Conservation (phyloP, 2,113 vertebrate species). For the Poecile atricapillus region DNA sequence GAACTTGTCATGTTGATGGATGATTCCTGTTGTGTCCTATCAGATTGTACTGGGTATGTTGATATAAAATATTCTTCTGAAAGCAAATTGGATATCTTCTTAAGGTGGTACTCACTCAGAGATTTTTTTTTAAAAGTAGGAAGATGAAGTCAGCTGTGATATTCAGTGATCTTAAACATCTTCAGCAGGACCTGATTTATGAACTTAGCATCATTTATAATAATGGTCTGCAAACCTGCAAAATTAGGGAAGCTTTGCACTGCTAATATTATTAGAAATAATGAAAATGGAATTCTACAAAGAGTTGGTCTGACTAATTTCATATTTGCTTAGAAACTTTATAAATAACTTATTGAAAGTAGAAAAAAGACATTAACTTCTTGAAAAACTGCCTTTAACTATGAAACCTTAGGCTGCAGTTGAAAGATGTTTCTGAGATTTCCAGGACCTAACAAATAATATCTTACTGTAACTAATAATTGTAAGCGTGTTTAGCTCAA, state of each 20-base stretch:
- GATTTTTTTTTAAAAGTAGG: neutral
- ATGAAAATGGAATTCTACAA: neutral
- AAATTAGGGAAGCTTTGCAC: neutral
- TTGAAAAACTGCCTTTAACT: neutral
- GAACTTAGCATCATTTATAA: neutral
- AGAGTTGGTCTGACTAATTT: neutral
- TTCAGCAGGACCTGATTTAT: neutral
- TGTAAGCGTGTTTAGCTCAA: neutral
- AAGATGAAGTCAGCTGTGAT: neutral
- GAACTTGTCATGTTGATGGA: slow-evolving; percentile 58
- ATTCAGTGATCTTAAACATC: neutral
- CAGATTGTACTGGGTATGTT: neutral
- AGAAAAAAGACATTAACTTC: neutral
- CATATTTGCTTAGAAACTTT: neutral
- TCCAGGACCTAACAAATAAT: neutral
- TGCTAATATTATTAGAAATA: neutral
- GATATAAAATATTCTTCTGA: neutral
- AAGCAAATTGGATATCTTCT: neutral
- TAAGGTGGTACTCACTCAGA: neutral
- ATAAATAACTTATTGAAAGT: neutral
- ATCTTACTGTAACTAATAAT: neutral
- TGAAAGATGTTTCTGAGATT: neutral
- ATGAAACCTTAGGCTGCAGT: neutral
- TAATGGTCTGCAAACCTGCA: neutral
- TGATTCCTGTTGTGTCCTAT: slow-evolving; percentile 17